phyloP scores from a whole-genome alignment of 1,140 invertebrate genomes.

The Vanessa atalanta region DNA sequence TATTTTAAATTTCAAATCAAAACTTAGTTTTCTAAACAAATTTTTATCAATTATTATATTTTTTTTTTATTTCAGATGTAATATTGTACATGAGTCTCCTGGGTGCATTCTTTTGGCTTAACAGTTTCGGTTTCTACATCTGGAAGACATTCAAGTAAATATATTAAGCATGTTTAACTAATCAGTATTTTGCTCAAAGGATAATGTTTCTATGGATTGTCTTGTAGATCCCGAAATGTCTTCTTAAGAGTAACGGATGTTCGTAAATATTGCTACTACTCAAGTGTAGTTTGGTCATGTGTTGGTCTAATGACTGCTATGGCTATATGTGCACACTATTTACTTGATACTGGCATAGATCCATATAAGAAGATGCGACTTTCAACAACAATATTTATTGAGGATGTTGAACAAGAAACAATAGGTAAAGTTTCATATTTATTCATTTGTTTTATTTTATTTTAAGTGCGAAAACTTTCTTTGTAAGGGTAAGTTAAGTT shows the following conservation, averaged over 20 bases:
- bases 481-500: no score
- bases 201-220: constrained; percentile 25
- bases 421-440: constrained; percentile 73
- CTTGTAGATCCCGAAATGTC: constrained; percentile 88
- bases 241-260: constrained; percentile 91
- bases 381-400: constrained; percentile 65
- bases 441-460: constrained; percentile 2
- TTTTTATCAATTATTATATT: neutral
- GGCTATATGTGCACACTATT: constrained; percentile 90
- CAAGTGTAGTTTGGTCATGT: constrained; percentile 88
- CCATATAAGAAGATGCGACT: constrained; percentile 76
- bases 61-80: constrained; percentile 83
- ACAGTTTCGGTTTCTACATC: constrained; percentile 91
- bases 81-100: constrained; percentile 87
- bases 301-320: constrained; percentile 85
- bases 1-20: neutral
- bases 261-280: constrained; percentile 92
- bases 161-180: neutral
- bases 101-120: constrained; percentile 91
- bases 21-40: neutral
- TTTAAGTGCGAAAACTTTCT: neutral
- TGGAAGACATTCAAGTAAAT: constrained; percentile 90
- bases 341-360: constrained; percentile 85
- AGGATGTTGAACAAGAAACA: constrained; percentile 83
- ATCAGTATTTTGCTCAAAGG: neutral